phyloP scores from a whole-genome alignment of 2,113 vertebrate genomes.

The Eclectus roratus region DNA sequence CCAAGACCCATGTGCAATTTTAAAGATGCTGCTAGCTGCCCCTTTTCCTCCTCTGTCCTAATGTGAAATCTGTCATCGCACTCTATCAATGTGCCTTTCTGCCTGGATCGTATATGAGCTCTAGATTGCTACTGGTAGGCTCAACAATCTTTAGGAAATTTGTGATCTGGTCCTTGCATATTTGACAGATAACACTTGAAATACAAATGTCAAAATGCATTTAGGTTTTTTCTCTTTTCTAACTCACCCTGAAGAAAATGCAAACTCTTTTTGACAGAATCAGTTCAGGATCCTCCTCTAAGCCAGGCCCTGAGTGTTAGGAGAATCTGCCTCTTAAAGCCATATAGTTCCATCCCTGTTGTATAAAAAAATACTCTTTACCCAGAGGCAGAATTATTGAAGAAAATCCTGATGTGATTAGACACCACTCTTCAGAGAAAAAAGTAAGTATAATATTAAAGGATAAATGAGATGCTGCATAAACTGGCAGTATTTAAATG shows the following conservation, averaged over 20 bases:
- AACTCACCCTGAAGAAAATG: constrained; percentile 62
- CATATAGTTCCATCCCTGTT: constrained; percentile 49
- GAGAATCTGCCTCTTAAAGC: constrained; percentile 66
- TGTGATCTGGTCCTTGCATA: constrained; percentile 42
- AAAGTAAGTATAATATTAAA: constrained; percentile 31
- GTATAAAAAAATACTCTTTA: constrained; percentile 24
- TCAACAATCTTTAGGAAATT: constrained; percentile 22
- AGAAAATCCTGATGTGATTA: constrained; percentile 64
- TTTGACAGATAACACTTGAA: constrained; percentile 68
- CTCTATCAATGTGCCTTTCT: background rate
- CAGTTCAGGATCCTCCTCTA: constrained; percentile 75
- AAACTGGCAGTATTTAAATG: constrained; percentile 13
- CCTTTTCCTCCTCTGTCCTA: background rate
- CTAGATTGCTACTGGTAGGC: constrained; percentile 39
- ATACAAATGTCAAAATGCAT: constrained; percentile 74
- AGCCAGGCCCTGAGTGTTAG: constrained; percentile 70
- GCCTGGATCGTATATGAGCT: background rate
- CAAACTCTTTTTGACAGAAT: constrained; percentile 82
- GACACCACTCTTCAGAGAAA: constrained; percentile 35
- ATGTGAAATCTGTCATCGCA: background rate
- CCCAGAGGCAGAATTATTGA: constrained; percentile 52
- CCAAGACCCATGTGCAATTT: background rate
- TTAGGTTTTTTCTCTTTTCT: constrained; percentile 60
- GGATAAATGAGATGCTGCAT: constrained; percentile 35
- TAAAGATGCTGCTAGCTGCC: background rate